These are phyloP conservation scores for Drosophila limbata DNA, from an alignment of 2,888 invertebrate species.

Conservation along the genomic window DNA sequence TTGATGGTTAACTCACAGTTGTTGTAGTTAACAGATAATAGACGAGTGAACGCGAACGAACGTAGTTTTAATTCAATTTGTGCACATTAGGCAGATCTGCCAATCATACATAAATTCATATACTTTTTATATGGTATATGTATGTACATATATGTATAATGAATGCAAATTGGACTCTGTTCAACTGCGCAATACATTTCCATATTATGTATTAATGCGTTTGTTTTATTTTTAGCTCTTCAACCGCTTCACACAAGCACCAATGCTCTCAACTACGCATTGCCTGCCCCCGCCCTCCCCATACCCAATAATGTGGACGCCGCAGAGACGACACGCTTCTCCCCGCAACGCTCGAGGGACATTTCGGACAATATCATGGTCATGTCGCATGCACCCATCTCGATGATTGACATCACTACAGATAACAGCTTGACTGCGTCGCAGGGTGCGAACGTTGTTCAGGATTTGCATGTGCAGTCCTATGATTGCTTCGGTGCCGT, in stretches of 20 bases:
- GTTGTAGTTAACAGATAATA: conserved; percentile 24
- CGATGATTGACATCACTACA: conserved; percentile 76
- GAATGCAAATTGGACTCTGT: conserved; percentile 7
- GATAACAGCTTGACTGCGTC: conserved; percentile 64
- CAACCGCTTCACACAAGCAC: conserved; percentile 57
- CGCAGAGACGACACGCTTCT: conserved; percentile 88
- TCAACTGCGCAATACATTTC: conserved; percentile 55
- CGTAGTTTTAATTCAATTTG: conserved; percentile 51
- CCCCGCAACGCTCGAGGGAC: conserved; percentile 88
- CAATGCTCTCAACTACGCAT: conserved; percentile 86
- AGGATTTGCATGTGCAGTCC: conserved; percentile 88
- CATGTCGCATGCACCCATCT: conserved; percentile 84
- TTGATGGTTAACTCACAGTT: neutral
- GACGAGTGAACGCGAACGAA: neutral
- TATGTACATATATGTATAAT: conserved; percentile 6
- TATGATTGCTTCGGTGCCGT: conserved; percentile 90
- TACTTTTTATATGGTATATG: neutral
- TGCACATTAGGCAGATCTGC: conserved; percentile 21
- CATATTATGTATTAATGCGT: conserved; percentile 25
- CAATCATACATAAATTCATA: conserved; percentile 5
- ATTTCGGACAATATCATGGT: conserved; percentile 88
- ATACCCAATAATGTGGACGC: conserved; percentile 89
- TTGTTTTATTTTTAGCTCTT: conserved; percentile 40
- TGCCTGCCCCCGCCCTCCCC: conserved; percentile 86
- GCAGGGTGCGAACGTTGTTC: conserved; percentile 74